Evolutionary conservation across 2,113 vertebrate genomes (phyloP).

Genomic region (Crotalus tigris): DNA sequence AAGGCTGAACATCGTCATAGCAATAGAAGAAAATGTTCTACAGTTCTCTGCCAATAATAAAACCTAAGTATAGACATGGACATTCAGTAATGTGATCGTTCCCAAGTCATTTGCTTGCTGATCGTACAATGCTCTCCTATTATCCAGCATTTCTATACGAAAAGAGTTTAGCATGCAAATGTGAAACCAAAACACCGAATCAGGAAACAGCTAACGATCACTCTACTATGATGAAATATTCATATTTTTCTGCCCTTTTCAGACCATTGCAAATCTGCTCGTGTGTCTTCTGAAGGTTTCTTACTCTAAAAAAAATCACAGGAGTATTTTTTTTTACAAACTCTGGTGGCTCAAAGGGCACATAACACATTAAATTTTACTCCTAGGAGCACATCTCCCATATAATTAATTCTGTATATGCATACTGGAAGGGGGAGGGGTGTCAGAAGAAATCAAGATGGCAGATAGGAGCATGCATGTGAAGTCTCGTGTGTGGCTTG

Average conservation of each 20-base stretch:
- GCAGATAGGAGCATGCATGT: background rate
- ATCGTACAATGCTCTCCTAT: conserved; percentile 21
- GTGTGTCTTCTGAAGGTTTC: conserved; percentile 19
- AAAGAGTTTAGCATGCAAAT: conserved; percentile 43
- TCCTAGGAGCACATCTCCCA: background rate
- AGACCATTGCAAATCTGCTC: background rate
- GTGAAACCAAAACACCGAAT: conserved; percentile 37
- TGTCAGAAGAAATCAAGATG: background rate
- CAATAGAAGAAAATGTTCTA: background rate
- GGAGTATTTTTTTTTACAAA: background rate
- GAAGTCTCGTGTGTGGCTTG: background rate
- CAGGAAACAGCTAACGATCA: background rate
- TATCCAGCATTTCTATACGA: conserved; percentile 28
- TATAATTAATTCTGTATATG: background rate
- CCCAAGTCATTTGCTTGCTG: conserved; percentile 33
- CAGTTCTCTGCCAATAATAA: background rate
- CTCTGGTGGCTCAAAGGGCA: background rate
- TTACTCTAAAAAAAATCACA: conserved; percentile 35
- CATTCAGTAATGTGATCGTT: conserved; percentile 27
- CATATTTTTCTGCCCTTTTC: background rate
- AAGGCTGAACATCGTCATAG: conserved; percentile 21
- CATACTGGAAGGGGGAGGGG: background rate
- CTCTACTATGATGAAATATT: background rate
- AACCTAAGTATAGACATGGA: conserved; percentile 28
- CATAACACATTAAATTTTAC: background rate